Percentiles rank a stretch among this genome's conserved stretches.
phyloP scores from a whole-genome alignment of 2,113 vertebrate species.

The Stigmatopora nigra region DNA sequence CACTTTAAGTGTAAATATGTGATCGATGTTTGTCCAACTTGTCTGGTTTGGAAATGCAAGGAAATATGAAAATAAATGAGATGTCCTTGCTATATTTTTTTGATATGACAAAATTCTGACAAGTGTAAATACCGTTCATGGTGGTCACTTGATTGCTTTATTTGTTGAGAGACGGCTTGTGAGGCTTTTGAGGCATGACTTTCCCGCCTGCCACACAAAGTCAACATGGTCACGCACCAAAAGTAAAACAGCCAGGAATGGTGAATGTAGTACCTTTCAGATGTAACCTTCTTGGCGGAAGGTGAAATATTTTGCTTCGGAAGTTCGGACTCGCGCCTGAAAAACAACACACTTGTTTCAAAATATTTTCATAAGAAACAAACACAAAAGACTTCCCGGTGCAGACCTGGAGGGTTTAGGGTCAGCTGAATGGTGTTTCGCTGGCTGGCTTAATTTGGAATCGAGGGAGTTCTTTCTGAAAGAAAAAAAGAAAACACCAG shows the following conservation, averaged over 20 bases:
- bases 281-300: slow-evolving; percentile 70
- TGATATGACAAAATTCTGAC: too few relatives aligned
- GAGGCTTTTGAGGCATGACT: slow-evolving; percentile 60
- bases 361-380: neutral
- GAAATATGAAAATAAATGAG: too few relatives aligned
- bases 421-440: slow-evolving; percentile 41
- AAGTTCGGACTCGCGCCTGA: slow-evolving; percentile 80
- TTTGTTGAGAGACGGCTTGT: slow-evolving; percentile 46
- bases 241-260: neutral
- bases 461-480: slow-evolving; percentile 67
- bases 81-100: too few relatives aligned
- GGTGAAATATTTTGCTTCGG: slow-evolving; percentile 68
- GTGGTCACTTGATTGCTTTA: slow-evolving; percentile 68
- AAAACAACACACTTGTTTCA: slow-evolving; percentile 6
- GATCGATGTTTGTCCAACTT: neutral
- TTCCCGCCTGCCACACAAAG: slow-evolving; percentile 61
- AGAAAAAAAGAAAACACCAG: slow-evolving; percentile 3
- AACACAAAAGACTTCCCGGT: neutral
- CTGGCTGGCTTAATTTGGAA: slow-evolving; percentile 45
- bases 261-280: slow-evolving; percentile 72
- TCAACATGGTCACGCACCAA: neutral
- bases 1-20: neutral
- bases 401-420: slow-evolving; percentile 59
- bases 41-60: too few relatives aligned
- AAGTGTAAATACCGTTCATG: slow-evolving; percentile 65